A percentile compares a stretch with the other conserved stretches of the same genome.
Evolutionary conservation across 1,140 invertebrate species (phyloP).

Genomic region (Brachionus asplanchnoidis): DNA sequence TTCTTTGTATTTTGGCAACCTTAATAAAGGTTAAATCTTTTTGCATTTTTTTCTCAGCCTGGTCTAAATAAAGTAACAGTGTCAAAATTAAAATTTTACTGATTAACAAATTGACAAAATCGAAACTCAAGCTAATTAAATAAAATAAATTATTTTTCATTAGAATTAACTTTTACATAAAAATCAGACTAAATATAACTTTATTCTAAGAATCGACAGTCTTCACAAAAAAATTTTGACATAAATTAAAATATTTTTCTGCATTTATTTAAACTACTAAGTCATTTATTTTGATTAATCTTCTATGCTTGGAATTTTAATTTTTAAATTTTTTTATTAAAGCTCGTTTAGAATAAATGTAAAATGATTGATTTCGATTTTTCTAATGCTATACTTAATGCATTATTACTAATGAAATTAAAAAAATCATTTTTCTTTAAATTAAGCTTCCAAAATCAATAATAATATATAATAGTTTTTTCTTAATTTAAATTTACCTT

Average conservation of each 20-base stretch:
- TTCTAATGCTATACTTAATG: not conserved
- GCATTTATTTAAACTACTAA: not conserved
- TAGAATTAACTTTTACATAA: not conserved
- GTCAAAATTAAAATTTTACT: too few relatives aligned
- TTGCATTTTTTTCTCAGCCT: too few relatives aligned
- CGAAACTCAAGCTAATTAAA: not conserved
- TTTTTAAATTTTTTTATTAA: not conserved
- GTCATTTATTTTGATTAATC: not conserved
- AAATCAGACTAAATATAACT: not conserved
- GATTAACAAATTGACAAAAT: too few relatives aligned
- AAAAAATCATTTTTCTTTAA: not conserved
- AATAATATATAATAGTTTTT: not conserved
- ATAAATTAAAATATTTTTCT: not conserved
- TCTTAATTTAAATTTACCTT: not conserved
- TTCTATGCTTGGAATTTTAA: not conserved
- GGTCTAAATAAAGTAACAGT: too few relatives aligned
- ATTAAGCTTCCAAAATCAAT: not conserved
- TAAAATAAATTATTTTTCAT: not conserved
- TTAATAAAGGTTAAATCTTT: too few relatives aligned
- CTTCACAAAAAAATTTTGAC: too few relatives aligned
- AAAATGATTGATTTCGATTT: not conserved
- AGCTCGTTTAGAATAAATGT: not conserved
- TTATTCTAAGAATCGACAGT: not conserved
- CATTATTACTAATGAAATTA: not conserved
- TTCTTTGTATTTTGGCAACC: too few relatives aligned